Conservation (phyloP, 2,888 invertebrate genomes). For the Isotomurus palustris region DNA sequence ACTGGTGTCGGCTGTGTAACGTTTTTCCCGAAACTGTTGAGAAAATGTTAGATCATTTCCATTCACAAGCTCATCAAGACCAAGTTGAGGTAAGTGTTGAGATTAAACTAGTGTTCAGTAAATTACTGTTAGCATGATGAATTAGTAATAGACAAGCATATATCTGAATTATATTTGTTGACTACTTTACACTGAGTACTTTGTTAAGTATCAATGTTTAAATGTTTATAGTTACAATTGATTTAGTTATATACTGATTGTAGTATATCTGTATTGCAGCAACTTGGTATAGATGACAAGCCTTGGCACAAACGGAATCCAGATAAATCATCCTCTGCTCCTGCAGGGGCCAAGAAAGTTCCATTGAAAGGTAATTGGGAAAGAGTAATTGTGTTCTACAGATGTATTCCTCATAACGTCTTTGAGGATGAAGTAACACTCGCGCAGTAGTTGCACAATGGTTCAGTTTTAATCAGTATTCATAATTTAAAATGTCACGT, state of each 20-base stretch:
- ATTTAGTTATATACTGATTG: not conserved
- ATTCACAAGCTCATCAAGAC: constrained; percentile 70
- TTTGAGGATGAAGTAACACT: too few species aligned
- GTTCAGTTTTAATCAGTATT: too few species aligned
- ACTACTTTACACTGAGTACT: constrained; percentile 5
- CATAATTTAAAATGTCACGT: too few species aligned
- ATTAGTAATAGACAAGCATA: constrained; percentile 21
- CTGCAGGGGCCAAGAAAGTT: constrained; percentile 39
- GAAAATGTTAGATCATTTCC: constrained; percentile 77
- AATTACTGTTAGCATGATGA: too few species aligned
- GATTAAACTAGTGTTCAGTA: not conserved
- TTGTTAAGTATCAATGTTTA: not conserved
- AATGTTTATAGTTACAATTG: too few species aligned
- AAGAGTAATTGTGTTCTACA: not conserved
- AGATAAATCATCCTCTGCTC: constrained; percentile 49
- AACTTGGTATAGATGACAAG: constrained; percentile 62
- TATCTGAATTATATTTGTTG: constrained; percentile 20
- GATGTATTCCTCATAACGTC: too few species aligned
- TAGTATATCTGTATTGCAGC: too few species aligned
- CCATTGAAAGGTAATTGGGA: constrained; percentile 45
- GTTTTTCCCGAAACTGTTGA: constrained; percentile 82
- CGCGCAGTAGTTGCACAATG: too few species aligned
- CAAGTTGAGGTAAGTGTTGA: constrained; percentile 48
- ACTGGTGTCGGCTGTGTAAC: constrained; percentile 83
- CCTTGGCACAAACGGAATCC: constrained; percentile 67